A percentile compares a stretch with the other conserved stretches of the same genome.
Evolutionary conservation across 2,888 invertebrate species (phyloP).

Genomic region (Digitonthophagus gazella): DNA sequence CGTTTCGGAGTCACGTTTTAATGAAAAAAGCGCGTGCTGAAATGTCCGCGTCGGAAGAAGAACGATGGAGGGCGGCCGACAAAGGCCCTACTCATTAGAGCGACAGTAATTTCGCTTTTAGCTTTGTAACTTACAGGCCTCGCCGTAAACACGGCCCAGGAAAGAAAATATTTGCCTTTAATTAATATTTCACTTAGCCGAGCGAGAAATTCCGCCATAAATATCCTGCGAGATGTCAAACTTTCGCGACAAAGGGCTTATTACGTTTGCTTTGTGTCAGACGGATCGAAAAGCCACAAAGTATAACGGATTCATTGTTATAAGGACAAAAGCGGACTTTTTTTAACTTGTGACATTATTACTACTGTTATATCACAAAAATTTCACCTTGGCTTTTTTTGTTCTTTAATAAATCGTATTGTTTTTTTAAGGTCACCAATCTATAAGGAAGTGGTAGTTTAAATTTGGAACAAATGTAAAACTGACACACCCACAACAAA

Average conservation of each 20-base stretch:
- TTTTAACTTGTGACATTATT: background rate
- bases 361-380: background rate
- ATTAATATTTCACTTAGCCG: conserved; percentile 14
- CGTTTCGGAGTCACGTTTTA: background rate
- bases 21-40: background rate
- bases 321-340: background rate
- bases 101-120: conserved; percentile 7
- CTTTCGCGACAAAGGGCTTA: background rate
- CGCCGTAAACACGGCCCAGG: background rate
- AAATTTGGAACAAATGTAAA: conserved; percentile 2
- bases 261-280: background rate
- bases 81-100: conserved; percentile 3
- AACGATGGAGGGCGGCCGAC: background rate
- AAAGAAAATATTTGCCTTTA: conserved; percentile 13
- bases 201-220: background rate
- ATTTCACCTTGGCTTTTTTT: conserved; percentile 8
- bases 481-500: conserved; percentile 15
- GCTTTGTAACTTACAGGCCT: conserved; percentile 8
- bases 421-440: conserved; percentile 9
- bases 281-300: background rate
- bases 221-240: background rate
- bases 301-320: background rate
- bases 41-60: background rate
- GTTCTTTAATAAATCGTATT: background rate
- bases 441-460: conserved; percentile 2